Evolutionary conservation across 2,797 vertebrate genomes (phyloP).

Genomic region (Huso huso): DNA sequence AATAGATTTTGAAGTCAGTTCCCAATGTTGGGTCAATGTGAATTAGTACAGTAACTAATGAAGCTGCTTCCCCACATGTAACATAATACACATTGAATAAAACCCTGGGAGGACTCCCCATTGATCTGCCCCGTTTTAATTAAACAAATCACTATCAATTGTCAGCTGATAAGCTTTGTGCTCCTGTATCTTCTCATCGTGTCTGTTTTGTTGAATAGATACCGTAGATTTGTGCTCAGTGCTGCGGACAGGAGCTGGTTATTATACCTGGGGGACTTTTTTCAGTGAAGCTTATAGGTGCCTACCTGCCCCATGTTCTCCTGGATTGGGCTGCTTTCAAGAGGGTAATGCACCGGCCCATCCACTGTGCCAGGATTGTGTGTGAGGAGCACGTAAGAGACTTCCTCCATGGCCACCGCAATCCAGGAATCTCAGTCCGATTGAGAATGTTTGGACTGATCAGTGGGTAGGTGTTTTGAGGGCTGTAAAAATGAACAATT

Average conservation of each 20-base stretch:
- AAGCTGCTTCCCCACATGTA: slow-evolving; percentile 63
- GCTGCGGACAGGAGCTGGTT: neutral
- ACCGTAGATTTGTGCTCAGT: neutral
- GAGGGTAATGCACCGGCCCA: too few relatives aligned
- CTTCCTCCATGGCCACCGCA: too few relatives aligned
- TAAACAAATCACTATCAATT: slow-evolving; percentile 64
- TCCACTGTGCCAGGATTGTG: too few relatives aligned
- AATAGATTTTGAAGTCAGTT: slow-evolving; percentile 47
- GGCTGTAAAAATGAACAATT: too few relatives aligned
- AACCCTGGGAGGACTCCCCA: slow-evolving; percentile 58
- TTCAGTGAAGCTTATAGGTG: neutral
- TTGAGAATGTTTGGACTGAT: too few relatives aligned
- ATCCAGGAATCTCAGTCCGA: too few relatives aligned
- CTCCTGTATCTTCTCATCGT: slow-evolving; percentile 30
- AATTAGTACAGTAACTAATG: slow-evolving; percentile 59
- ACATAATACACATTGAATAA: slow-evolving; percentile 70
- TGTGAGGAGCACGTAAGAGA: too few relatives aligned
- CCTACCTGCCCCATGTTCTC: neutral
- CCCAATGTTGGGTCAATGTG: slow-evolving; percentile 60
- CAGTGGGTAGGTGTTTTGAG: too few relatives aligned
- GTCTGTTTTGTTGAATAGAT: slow-evolving; percentile 26
- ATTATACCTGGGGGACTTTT: neutral
- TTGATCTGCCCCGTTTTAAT: slow-evolving; percentile 68
- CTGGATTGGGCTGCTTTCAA: neutral
- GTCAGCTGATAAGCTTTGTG: slow-evolving; percentile 45